phyloP scores from a whole-genome alignment of 2,888 invertebrate species.

The Ennomos erosarius region DNA sequence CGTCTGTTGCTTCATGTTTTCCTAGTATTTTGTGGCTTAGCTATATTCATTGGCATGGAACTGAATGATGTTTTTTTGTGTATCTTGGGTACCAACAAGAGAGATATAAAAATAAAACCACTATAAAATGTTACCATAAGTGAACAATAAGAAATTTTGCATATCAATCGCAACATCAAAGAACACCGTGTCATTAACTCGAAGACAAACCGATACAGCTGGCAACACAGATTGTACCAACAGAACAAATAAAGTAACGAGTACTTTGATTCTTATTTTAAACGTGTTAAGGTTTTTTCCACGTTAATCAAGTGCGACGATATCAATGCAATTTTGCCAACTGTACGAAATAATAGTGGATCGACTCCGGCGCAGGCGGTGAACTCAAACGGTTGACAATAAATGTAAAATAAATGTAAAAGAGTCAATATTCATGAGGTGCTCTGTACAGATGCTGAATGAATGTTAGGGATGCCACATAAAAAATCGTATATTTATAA shows the following conservation, averaged over 20 bases:
- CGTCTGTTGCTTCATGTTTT: background rate
- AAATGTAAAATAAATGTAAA: slow-evolving; percentile 70
- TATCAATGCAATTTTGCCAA: slow-evolving; percentile 30
- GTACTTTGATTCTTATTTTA: slow-evolving; percentile 18
- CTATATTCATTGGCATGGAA: no score
- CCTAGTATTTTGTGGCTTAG: background rate
- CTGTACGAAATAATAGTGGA: slow-evolving; percentile 43
- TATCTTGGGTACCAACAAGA: background rate
- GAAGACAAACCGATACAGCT: slow-evolving; percentile 51
- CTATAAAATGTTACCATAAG: slow-evolving; percentile 39
- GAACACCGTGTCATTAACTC: slow-evolving; percentile 68
- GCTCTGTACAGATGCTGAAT: slow-evolving; percentile 57
- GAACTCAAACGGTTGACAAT: slow-evolving; percentile 69
- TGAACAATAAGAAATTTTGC: slow-evolving; percentile 72
- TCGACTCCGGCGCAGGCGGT: slow-evolving; percentile 63
- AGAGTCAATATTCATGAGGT: slow-evolving; percentile 74
- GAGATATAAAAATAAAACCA: slow-evolving; percentile 18
- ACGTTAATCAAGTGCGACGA: slow-evolving; percentile 12
- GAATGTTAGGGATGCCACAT: slow-evolving; percentile 45
- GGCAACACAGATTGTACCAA: slow-evolving; percentile 17
- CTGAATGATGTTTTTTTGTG: no score
- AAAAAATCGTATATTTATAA: background rate
- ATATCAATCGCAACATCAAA: slow-evolving; percentile 79
- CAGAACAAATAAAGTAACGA: slow-evolving; percentile 1
- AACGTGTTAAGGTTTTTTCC: slow-evolving; percentile 25